Evolutionary conservation across 2,797 vertebrate species (phyloP).

Genomic region (Odontamblyopus lacepedii): DNA sequence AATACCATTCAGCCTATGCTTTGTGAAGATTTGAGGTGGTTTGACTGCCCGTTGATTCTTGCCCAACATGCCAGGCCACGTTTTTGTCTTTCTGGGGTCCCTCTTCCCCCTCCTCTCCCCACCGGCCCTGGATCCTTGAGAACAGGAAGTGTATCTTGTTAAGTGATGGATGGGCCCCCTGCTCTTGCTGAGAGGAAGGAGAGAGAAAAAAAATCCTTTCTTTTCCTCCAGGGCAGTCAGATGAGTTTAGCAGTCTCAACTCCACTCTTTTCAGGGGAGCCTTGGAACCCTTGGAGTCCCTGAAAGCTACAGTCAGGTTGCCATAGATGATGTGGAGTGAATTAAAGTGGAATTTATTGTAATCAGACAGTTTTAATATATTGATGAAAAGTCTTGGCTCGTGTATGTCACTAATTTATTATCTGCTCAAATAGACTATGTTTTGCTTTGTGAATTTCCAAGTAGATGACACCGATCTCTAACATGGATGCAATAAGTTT

Average conservation of each 20-base stretch:
- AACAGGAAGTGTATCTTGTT: conserved; percentile 92
- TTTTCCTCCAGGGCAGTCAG: conserved; percentile 74
- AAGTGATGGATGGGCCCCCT: conserved; percentile 86
- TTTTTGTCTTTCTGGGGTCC: conserved; percentile 84
- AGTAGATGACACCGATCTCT: not conserved
- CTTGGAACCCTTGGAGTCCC: conserved; percentile 51
- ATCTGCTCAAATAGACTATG: no score
- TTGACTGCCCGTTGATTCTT: conserved; percentile 69
- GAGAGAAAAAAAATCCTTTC: conserved; percentile 53
- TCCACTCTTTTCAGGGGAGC: conserved; percentile 47
- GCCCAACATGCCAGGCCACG: conserved; percentile 82
- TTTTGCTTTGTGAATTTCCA: no score
- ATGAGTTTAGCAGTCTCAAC: conserved; percentile 77
- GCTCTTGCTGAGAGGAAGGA: conserved; percentile 78
- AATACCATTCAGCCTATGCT: conserved; percentile 2
- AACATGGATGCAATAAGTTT: not conserved
- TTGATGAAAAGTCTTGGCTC: not conserved
- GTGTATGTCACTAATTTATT: not conserved
- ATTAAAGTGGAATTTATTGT: conserved; percentile 34
- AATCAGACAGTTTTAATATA: not conserved
- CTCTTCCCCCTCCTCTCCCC: conserved; percentile 46
- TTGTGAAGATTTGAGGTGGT: conserved; percentile 81
- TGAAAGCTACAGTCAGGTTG: conserved; percentile 43
- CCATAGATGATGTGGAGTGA: conserved; percentile 37
- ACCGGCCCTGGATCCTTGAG: conserved; percentile 84